Evolutionary conservation across 2,797 vertebrate species (phyloP), one percentile per base, ranked within the genome.

Genomic region (Iguana delicatissima): DNA sequence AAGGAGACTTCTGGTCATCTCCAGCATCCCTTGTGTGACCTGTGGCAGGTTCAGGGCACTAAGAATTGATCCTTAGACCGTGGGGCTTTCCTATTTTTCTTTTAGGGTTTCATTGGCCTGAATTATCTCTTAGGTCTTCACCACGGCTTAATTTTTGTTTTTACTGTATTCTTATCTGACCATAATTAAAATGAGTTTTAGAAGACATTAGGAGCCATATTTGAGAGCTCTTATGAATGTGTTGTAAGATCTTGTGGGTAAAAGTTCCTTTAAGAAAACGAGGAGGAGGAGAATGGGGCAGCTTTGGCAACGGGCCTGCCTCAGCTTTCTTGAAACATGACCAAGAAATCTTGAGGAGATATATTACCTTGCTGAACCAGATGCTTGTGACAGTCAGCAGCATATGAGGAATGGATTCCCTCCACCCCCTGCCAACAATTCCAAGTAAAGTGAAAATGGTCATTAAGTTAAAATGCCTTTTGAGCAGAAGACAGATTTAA

Each of bases 401-500:
- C 81, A 50, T 91, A 91, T 93, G 83, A 94, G 84, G 62, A 95
- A 94, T 91, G 86, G 90, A 91, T 96, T 95, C 91, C 94, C 85
- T 52, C 6, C 67, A 20, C 42, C 42, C 35, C 26, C 35, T 20
- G 35, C 9, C 80, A 89, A 87, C 84, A 91, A 80, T 85, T 94
- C 91, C 84, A 93, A 29, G 89, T 42, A 89, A 94, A 94, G 90
- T 96, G 93, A 93, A 96, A 95, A 93, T 83, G 95, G 85, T 93
- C 14, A 13, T 95, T 95, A 95, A 92, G 90, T 93, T 93, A 93
- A 94, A 94, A 94, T 94, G 93, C 84, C 91, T 94, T 93, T 92
- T 77, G 52, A 95, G 86, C 88, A 89, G 87, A 85, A 72, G 88
- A 92, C 38, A 84, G 96, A 91, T 95, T 95, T 95, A 95, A 94